Evolutionary conservation across 1,140 invertebrate genomes (phyloP).

Genomic region (Lordiphosa collinella): DNA sequence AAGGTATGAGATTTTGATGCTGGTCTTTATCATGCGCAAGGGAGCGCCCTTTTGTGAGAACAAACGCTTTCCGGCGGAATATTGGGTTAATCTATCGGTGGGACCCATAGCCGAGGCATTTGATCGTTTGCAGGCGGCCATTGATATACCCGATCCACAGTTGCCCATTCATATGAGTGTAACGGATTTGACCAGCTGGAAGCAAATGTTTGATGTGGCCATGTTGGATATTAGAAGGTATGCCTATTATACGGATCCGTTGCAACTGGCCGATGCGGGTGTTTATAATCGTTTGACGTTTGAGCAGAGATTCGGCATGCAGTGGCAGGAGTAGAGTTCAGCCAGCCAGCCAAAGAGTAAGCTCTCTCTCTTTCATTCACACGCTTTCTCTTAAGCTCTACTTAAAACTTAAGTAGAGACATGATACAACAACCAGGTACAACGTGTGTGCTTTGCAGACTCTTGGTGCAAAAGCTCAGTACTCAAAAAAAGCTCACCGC

Average conservation of each 20-base stretch:
- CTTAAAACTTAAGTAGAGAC: too few species aligned
- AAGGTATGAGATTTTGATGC: slow-evolving; percentile 72
- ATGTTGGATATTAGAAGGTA: slow-evolving; percentile 69
- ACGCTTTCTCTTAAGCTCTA: too few species aligned
- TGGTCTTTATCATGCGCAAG: slow-evolving; percentile 74
- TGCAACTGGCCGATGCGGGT: slow-evolving; percentile 68
- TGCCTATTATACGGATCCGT: slow-evolving; percentile 69
- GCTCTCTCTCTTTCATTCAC: not conserved
- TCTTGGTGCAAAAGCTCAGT: too few species aligned
- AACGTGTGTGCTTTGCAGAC: too few species aligned
- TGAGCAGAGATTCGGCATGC: slow-evolving; percentile 68
- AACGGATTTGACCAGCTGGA: slow-evolving; percentile 72
- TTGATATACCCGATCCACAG: slow-evolving; percentile 75
- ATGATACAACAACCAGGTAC: too few species aligned
- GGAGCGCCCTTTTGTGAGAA: slow-evolving; percentile 75
- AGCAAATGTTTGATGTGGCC: slow-evolving; percentile 72
- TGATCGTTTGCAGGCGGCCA: slow-evolving; percentile 65
- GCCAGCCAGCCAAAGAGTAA: not conserved
- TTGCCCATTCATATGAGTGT: slow-evolving; percentile 74
- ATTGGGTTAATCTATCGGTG: slow-evolving; percentile 73
- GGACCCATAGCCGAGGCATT: slow-evolving; percentile 72
- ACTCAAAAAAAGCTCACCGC: too few species aligned
- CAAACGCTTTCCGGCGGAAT: slow-evolving; percentile 69
- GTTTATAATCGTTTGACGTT: slow-evolving; percentile 69
- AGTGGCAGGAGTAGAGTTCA: slow-evolving; percentile 61